phyloP scores from a whole-genome alignment of 2,113 vertebrate species.

The Merops nubicus region DNA sequence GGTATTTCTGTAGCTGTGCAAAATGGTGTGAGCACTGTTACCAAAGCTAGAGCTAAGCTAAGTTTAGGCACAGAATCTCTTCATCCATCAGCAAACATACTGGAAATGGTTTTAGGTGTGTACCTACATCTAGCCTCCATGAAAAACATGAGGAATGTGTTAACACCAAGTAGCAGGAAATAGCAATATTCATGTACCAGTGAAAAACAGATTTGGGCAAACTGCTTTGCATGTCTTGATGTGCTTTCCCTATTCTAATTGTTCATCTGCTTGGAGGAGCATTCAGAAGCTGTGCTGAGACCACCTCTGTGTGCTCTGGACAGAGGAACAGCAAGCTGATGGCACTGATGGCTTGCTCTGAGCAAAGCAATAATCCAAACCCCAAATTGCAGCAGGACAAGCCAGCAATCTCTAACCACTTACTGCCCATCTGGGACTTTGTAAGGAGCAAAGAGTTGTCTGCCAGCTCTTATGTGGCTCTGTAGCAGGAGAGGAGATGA shows the following conservation, averaged over 20 bases:
- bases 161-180: not conserved
- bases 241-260: not conserved
- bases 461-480: not conserved
- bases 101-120: not conserved
- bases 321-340: not conserved
- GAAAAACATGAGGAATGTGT: not conserved
- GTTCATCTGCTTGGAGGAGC: not conserved
- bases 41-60: not conserved
- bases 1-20: not conserved
- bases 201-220: not conserved
- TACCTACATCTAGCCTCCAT: not conserved
- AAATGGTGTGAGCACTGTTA: rapidly evolving
- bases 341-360: not conserved
- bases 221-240: not conserved
- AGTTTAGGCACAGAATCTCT: not conserved
- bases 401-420: not conserved
- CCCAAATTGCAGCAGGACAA: not conserved
- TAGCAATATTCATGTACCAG: not conserved
- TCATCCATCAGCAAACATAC: not conserved
- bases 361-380: not conserved
- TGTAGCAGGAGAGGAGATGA: not conserved
- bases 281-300: not conserved
- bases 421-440: not conserved
- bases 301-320: not conserved
- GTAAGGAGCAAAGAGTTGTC: not conserved